phyloP scores from a whole-genome alignment of 2,113 vertebrate genomes.

The Thunnus thynnus region DNA sequence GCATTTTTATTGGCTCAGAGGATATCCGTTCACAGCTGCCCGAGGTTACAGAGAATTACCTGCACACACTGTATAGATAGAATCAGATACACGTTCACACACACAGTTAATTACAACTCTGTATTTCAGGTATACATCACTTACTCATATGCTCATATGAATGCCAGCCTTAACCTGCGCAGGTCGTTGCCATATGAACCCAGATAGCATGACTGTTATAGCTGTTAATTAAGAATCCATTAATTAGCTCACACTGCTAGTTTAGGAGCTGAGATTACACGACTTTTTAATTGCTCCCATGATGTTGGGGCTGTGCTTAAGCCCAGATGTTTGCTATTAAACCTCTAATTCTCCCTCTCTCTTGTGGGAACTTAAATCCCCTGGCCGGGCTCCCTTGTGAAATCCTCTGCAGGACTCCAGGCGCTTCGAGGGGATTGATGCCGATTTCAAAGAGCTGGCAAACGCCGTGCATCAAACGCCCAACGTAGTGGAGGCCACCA shows the following conservation, averaged over 20 bases:
- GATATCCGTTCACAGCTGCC: slow-evolving; percentile 95
- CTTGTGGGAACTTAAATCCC: slow-evolving; percentile 45
- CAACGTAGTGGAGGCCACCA: slow-evolving; percentile 93
- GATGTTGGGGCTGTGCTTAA: slow-evolving; percentile 45
- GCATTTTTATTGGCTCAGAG: slow-evolving; percentile 96
- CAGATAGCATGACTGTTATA: slow-evolving; percentile 25
- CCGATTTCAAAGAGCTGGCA: slow-evolving; percentile 92
- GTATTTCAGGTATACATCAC: slow-evolving; percentile 12
- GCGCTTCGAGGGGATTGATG: slow-evolving; percentile 92
- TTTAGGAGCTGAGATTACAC: slow-evolving; percentile 61
- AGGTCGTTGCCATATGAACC: slow-evolving; percentile 27
- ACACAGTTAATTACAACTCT: slow-evolving; percentile 2
- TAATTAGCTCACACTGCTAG: slow-evolving; percentile 40
- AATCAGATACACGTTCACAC: background rate
- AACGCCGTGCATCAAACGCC: slow-evolving; percentile 87
- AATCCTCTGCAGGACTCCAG: slow-evolving; percentile 88
- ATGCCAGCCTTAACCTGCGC: slow-evolving; percentile 23
- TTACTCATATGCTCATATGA: background rate
- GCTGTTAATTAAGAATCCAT: slow-evolving; percentile 55
- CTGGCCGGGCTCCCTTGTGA: slow-evolving; percentile 51
- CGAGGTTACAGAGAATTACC: slow-evolving; percentile 83
- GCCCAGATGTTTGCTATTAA: slow-evolving; percentile 78
- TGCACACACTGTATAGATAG: background rate
- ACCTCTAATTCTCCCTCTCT: slow-evolving; percentile 49
- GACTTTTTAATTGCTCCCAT: slow-evolving; percentile 67